These are phyloP conservation scores for Psittacula derbiana DNA, from an alignment of 2,797 vertebrate genomes.

Conservation along the genomic window DNA sequence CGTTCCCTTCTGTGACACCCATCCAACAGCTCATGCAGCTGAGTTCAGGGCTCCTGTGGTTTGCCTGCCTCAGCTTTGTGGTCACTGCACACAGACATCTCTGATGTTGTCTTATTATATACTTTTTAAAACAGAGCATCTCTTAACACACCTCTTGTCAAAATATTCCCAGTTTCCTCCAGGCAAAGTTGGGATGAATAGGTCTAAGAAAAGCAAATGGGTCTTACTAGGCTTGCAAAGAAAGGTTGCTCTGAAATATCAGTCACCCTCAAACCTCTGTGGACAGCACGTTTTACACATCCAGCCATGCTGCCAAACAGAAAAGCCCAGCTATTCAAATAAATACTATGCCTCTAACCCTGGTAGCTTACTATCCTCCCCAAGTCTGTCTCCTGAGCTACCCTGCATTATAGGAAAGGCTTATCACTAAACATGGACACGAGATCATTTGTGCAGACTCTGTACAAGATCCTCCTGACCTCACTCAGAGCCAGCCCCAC, in stretches of 20 bases:
- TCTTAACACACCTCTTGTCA: background rate
- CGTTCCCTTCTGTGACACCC: fast-evolving
- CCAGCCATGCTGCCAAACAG: background rate
- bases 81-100: background rate
- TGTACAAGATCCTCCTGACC: background rate
- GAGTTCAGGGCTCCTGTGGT: background rate
- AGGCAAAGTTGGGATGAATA: background rate
- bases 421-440: background rate
- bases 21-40: background rate
- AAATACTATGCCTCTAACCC: background rate
- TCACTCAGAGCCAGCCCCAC: background rate
- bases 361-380: background rate
- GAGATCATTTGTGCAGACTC: background rate
- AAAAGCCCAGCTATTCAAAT: background rate
- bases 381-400: background rate
- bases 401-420: background rate
- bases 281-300: background rate
- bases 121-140: background rate
- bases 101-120: background rate
- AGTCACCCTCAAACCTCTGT: background rate
- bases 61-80: background rate
- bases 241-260: background rate
- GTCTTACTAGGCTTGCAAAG: background rate
- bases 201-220: background rate
- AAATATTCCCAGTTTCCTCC: background rate